Evolutionary conservation across 1,140 invertebrate species (phyloP), one percentile per base, ranked within the genome.

Genomic region (Scaptodrosophila lebanonensis): DNA sequence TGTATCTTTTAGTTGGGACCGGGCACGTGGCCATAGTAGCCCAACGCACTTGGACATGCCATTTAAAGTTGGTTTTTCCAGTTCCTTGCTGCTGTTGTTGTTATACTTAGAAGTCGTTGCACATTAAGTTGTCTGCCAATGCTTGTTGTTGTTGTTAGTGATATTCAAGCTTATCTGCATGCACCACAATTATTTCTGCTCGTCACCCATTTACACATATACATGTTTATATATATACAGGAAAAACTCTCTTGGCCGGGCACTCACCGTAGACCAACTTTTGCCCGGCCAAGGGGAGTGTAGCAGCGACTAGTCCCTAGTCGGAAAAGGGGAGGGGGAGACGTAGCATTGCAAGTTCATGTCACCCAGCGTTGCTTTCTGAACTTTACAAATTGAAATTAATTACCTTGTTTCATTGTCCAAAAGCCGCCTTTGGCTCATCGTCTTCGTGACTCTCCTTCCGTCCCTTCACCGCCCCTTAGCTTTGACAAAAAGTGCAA

Each of bases 371-470:
- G 38, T 36, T 50, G 54, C 64, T 62, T 79, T 57, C 67, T 79
- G 72, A 77, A 79, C 67, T 77, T 79, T 72, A 67, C 72, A 77
- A 79, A 77, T 72, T 72, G 73, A 77, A 79, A 77, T 79, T 72
- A 79, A 77, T 77, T 77, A 77, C 73, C 73, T 60, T 50, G 54
- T 58, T 53, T 53, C 53, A 64, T 64, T 67, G 65, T 49, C 65
- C 54, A 18, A 45, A 54, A 47, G 33, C 40, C 22, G 32, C 9
- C 40, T 8, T 29, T 6, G 35, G 35, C 13, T 18, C 29, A 42
- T 12, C 20, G 1, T n/a, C 20, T 5, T 22, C 18, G n/a, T 17
- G 7, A 40, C 9, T n/a, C n/a, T n/a, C n/a, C n/a, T n/a, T n/a
- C n/a, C n/a, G n/a, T n/a, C n/a, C n/a, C n/a, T n/a, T n/a, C n/a